Conservation (phyloP, 2,797 vertebrate genomes). For the Picus viridis region DNA sequence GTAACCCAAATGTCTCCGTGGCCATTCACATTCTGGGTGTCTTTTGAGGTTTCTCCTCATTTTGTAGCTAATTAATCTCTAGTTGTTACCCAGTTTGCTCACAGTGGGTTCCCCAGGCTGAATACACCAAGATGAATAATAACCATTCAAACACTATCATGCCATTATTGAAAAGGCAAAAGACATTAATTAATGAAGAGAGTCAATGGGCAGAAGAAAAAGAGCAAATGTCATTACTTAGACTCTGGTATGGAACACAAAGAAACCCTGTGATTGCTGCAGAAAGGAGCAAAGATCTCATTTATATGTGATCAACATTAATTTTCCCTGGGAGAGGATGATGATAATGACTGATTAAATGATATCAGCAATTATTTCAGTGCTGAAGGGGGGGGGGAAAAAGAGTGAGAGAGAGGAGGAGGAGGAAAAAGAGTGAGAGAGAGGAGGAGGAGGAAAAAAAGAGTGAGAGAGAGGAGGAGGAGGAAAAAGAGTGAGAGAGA, state of each 20-base stretch:
- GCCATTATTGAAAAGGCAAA: background rate
- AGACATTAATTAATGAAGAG: background rate
- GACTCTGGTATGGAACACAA: accelerated
- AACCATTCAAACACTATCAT: background rate
- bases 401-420: background rate
- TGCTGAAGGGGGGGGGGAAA: background rate
- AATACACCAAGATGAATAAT: background rate
- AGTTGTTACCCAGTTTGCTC: background rate
- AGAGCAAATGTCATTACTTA: background rate
- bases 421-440: too few species aligned
- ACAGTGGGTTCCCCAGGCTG: background rate
- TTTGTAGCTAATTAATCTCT: background rate
- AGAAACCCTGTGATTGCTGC: background rate
- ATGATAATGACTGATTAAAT: background rate
- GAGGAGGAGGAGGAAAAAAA: too few species aligned
- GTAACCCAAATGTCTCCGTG: background rate
- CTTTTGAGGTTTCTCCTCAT: background rate
- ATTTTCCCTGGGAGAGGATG: background rate
- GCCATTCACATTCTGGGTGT: background rate
- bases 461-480: too few species aligned
- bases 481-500: background rate
- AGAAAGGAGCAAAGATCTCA: background rate
- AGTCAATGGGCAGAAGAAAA: background rate
- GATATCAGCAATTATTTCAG: background rate
- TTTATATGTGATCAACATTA: background rate